Evolutionary conservation across 2,888 invertebrate species (phyloP).

Genomic region (Mayetiola destructor): DNA sequence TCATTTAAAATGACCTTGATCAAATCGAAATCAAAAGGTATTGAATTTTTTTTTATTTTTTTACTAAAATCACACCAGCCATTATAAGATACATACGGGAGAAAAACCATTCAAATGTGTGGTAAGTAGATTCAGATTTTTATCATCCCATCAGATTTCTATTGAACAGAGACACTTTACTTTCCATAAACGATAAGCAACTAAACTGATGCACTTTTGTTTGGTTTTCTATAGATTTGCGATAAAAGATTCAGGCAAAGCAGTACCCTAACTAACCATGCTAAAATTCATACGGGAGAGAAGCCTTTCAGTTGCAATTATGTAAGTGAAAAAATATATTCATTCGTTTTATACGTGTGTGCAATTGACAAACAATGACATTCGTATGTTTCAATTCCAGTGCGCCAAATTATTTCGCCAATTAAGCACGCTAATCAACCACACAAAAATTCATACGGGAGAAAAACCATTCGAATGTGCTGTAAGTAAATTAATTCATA

Average conservation of each 20-base stretch:
- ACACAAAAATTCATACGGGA: slow-evolving; percentile 36
- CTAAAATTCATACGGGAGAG: slow-evolving; percentile 36
- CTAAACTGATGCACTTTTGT: slow-evolving; percentile 16
- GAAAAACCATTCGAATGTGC: slow-evolving; percentile 36
- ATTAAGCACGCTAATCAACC: slow-evolving; percentile 35
- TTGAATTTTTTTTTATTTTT: slow-evolving; percentile 35
- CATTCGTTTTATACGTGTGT: background rate
- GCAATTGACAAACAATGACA: no score
- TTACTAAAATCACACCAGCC: no score
- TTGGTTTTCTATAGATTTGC: slow-evolving; percentile 30
- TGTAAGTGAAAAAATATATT: background rate
- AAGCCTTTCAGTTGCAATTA: slow-evolving; percentile 31
- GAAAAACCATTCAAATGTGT: slow-evolving; percentile 25
- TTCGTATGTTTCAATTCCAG: background rate
- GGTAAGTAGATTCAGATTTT: background rate
- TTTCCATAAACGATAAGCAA: background rate
- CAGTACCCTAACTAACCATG: slow-evolving; percentile 35
- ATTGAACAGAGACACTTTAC: background rate
- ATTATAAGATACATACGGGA: slow-evolving; percentile 36
- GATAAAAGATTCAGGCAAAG: slow-evolving; percentile 36
- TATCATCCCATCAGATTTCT: background rate
- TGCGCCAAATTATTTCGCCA: slow-evolving; percentile 36
- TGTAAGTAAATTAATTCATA: no score
- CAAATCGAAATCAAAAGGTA: no score
- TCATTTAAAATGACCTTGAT: no score